These are phyloP conservation scores for Tenthredo distinguenda DNA, from an alignment of 2,888 invertebrate genomes.

Conservation along the genomic window DNA sequence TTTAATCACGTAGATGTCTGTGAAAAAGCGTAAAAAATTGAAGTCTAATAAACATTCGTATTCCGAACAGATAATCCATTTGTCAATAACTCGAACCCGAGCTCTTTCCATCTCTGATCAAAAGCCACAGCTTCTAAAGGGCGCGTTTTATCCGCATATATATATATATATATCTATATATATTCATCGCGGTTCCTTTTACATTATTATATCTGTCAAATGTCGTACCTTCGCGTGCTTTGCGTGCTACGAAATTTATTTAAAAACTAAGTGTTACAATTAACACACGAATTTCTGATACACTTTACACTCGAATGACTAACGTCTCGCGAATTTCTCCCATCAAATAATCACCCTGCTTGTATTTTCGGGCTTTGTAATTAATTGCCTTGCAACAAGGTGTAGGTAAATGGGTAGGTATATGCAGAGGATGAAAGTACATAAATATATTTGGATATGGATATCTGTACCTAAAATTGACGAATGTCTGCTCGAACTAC, in stretches of 20 bases:
- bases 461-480: constrained; percentile 4
- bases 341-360: constrained; percentile 9
- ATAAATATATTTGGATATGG: neutral
- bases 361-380: neutral
- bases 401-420: neutral
- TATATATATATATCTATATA: too few relatives aligned
- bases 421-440: neutral
- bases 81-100: neutral
- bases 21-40: neutral
- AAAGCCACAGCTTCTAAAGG: neutral
- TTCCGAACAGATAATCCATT: constrained; percentile 25
- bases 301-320: neutral
- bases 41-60: neutral
- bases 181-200: neutral
- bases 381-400: neutral
- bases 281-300: neutral
- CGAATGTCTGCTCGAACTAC: constrained; percentile 25
- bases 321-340: neutral
- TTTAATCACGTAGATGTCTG: neutral
- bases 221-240: neutral
- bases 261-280: neutral
- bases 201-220: neutral
- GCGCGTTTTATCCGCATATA: neutral
- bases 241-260: neutral
- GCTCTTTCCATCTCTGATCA: neutral